Base-by-base conservation (phyloP, 2,888 invertebrate species). In the Lobophora halterata region DNA sequence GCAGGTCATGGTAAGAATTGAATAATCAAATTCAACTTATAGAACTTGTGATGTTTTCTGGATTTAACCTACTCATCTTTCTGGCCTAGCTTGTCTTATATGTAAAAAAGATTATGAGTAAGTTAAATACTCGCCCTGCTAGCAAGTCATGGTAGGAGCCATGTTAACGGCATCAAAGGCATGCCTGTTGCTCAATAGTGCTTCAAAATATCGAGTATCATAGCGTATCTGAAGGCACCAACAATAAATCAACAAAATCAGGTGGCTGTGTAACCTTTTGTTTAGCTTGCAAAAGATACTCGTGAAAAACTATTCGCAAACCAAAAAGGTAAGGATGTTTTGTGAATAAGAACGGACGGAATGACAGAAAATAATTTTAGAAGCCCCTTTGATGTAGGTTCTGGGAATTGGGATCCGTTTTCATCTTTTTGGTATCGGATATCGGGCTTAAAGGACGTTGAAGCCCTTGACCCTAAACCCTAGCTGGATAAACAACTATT, bases 131-230 rank as follows among this genome's bases (percentile, higher is more conserved):
- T n/a, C n/a, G n/a, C n/a, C n/a, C n/a, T n/a, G n/a, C n/a, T n/a
- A n/a, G n/a, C n/a, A n/a, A n/a, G n/a, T n/a, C 23, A 14, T 25
- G 14, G 29, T 40, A 29, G 16, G 28, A 27, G 14, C 16, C 13
- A 8, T 10, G 19, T 28, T 20, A 11, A 21, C 3, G 18, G 29
- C 24, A 24, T n/a, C 18, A 25, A 21, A 11, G 10, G 26, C 27
- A 18, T 18, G 26, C 30, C 26, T 41, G 31, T 27, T 36, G 41
- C 31, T 42, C 35, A 31, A 32, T 38, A 27, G 31, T 17, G 38
- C 31, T 31, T 38, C 26, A 27, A 38, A n/a, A 38, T 32, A 31
- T 27, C 37, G 13, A 25, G 13, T 17, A 23, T 24, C 28, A 36
- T 13, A 24, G 23, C 23, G n/a, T n/a, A n/a, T n/a, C n/a, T 29